These are phyloP conservation scores for Acromyrmex charruanus DNA, from an alignment of 1,140 invertebrate genomes.

Conservation along the genomic window DNA sequence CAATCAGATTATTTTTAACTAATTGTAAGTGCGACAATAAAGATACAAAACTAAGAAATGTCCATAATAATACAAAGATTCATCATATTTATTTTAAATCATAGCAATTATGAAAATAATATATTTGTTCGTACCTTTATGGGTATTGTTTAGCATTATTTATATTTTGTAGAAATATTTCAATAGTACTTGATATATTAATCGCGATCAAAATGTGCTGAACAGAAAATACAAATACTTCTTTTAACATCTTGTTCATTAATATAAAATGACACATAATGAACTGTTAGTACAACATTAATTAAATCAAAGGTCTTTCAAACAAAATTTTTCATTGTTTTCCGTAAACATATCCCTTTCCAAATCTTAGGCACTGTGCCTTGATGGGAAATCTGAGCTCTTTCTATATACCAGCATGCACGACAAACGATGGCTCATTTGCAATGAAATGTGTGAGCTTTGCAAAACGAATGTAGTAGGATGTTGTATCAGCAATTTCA, in stretches of 20 bases:
- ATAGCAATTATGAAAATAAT: slow-evolving; percentile 14
- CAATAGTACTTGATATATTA: not conserved
- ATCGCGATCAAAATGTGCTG: not conserved
- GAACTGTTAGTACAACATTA: not conserved
- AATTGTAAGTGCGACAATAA: not conserved
- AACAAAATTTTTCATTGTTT: slow-evolving; percentile 10
- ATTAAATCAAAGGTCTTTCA: not conserved
- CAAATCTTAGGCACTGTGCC: not conserved
- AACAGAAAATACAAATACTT: not conserved
- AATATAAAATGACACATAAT: not conserved
- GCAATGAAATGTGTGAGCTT: slow-evolving; percentile 76
- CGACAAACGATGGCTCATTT: slow-evolving; percentile 66
- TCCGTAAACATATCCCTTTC: slow-evolving; percentile 32
- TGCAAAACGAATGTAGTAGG: slow-evolving; percentile 76
- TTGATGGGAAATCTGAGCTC: slow-evolving; percentile 27
- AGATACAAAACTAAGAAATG: not conserved
- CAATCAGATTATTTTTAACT: not conserved
- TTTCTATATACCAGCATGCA: slow-evolving; percentile 41
- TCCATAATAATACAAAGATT: not conserved
- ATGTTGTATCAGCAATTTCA: slow-evolving; percentile 79
- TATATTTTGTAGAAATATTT: slow-evolving; percentile 5
- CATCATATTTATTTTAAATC: not conserved
- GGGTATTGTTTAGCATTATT: not conserved
- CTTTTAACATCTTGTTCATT: not conserved
- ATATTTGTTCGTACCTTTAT: slow-evolving; percentile 6